Evolutionary conservation across 2,113 vertebrate genomes (phyloP), one percentile per base, ranked within the genome.

Genomic region (Thamnophis sirtalis): DNA sequence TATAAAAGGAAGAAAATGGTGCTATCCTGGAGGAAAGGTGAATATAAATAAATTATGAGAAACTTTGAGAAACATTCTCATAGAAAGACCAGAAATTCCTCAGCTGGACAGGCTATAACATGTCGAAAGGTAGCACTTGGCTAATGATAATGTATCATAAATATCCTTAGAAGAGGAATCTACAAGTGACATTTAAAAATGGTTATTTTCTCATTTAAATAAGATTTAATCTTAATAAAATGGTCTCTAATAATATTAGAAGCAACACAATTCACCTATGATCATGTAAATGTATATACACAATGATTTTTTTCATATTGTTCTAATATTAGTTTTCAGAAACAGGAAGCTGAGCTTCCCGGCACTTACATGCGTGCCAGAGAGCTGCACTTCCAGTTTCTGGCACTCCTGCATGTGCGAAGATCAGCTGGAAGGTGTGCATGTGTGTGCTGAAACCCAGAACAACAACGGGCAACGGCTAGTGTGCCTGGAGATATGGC

Each of bases 241-340:
- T 10, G 48, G 15, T 73, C 87, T 94, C 93, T 28, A 50, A 48
- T 88, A 87, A 9, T 15, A 90, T 91, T n/a, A 84, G 43, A 73
- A 91, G 88, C 3, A 53, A 84, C 84, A 93, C 33, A 80, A 91
- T 94, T 94, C 93, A 91, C 91, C 49, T 43, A 55, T 86, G 13
- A 8, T 92, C 5, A 3, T 80, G 10, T 90, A 92, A 92, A 95
- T 92, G 28, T 86, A 89, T 48, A 15, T 8, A 0, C 43, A 48
- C 86, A 93, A 55, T 91, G 93, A 90, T 96, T 92, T 95, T 95
- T 95, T 96, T 96, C 95, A 94, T 89, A 92, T 55, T 84, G 92
- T 91, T 89, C 91, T 95, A 97, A 96, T 43, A 43, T 43, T 43
- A 43, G 43, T 43, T 43, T 43, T 3, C 3, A 3, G 43, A 43